A percentile compares a stretch with the other conserved stretches of the same genome.
Conservation (phyloP, 2,888 invertebrate species). For the Drosophila ezoana region DNA sequence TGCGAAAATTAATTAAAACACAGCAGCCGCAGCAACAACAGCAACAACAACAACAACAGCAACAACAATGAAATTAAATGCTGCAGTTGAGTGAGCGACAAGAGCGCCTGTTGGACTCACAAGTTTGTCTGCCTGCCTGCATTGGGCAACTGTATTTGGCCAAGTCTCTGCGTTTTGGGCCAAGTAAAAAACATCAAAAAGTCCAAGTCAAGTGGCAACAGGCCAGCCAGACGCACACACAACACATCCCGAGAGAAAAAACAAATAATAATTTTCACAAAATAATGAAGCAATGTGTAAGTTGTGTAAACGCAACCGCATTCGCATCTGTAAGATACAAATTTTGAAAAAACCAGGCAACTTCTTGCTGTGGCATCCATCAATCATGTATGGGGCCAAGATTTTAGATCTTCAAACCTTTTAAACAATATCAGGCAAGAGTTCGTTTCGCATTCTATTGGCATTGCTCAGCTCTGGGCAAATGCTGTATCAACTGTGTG, state of each 20-base stretch:
- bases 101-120: constrained; percentile 57
- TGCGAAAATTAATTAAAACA: constrained; percentile 77
- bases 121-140: constrained; percentile 7
- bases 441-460: constrained; percentile 64
- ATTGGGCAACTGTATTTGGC: constrained; percentile 54
- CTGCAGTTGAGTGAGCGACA: constrained; percentile 76
- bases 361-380: constrained; percentile 56
- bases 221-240: constrained; percentile 30
- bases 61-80: constrained; percentile 70
- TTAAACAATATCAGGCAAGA: constrained; percentile 60
- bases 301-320: constrained; percentile 40
- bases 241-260: constrained; percentile 18
- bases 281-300: constrained; percentile 76
- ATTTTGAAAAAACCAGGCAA: constrained; percentile 9
- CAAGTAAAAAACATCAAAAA: constrained; percentile 77
- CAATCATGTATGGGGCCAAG: constrained; percentile 27
- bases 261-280: constrained; percentile 40
- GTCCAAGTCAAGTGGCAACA: constrained; percentile 75
- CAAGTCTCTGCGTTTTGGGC: constrained; percentile 50
- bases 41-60: constrained; percentile 44
- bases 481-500: background rate
- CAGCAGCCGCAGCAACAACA: constrained; percentile 36
- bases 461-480: constrained; percentile 64
- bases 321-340: constrained; percentile 36
- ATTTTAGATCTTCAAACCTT: constrained; percentile 54